A percentile compares a stretch with the other conserved stretches of the same genome.
phyloP scores from a whole-genome alignment of 2,888 invertebrate species.

The Macropis europaea region DNA sequence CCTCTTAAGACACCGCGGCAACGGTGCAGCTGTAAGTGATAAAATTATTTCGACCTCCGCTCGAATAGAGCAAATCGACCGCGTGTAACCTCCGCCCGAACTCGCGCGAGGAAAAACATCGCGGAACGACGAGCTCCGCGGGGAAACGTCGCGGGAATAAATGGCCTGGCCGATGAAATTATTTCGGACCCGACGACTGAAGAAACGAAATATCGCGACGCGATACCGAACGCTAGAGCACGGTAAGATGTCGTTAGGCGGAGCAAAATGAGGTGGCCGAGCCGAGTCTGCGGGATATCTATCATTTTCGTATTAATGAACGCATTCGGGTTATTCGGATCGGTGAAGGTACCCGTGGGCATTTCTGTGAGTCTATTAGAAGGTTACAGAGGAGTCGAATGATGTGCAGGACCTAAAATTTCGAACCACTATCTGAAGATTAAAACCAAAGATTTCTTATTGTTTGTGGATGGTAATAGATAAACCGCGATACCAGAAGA shows the following conservation, averaged over 20 bases:
- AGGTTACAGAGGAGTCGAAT: too few relatives aligned
- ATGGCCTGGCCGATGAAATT: conserved; percentile 55
- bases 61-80: conserved; percentile 58
- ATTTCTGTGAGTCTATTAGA: too few relatives aligned
- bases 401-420: too few relatives aligned
- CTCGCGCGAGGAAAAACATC: conserved; percentile 35
- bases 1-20: conserved; percentile 57
- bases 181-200: conserved; percentile 61
- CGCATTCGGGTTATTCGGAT: too few relatives aligned
- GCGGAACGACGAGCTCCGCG: neutral
- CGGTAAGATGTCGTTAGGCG: neutral
- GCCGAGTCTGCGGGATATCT: too few relatives aligned
- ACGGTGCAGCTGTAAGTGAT: conserved; percentile 64
- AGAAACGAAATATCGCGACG: conserved; percentile 48
- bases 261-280: too few relatives aligned
- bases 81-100: neutral
- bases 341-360: too few relatives aligned
- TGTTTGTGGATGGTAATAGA: too few relatives aligned
- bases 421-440: too few relatives aligned
- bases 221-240: conserved; percentile 5
- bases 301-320: too few relatives aligned
- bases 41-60: conserved; percentile 66
- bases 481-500: too few relatives aligned
- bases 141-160: conserved; percentile 41
- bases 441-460: too few relatives aligned